phyloP scores from a whole-genome alignment of 2,797 vertebrate genomes.

The Gambusia yucatana region DNA sequence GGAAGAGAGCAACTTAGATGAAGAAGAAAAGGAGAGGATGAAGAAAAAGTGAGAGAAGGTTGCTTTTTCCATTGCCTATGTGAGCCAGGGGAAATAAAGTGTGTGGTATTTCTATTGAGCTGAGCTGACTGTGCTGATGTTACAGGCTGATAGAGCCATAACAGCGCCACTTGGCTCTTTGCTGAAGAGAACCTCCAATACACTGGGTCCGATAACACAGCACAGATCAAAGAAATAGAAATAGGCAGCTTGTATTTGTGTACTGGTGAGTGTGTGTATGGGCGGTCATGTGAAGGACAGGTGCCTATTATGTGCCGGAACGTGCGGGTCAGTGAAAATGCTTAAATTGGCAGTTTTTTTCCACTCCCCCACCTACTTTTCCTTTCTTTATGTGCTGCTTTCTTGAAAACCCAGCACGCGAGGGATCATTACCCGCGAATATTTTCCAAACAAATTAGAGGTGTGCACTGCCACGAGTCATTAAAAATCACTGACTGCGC shows the following conservation, averaged over 20 bases:
- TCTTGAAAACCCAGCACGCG: constrained; percentile 11
- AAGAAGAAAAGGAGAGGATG: constrained; percentile 27
- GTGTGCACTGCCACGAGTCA: constrained; percentile 54
- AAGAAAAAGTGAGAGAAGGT: constrained; percentile 13
- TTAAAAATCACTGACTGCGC: constrained; percentile 68
- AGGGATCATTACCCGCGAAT: constrained; percentile 61
- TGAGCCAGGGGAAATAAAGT: constrained; percentile 37
- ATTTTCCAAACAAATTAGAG: constrained; percentile 62
- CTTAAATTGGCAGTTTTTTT: constrained; percentile 50
- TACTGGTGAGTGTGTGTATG: constrained; percentile 23
- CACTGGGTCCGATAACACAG: constrained; percentile 56
- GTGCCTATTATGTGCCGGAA: constrained; percentile 59
- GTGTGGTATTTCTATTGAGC: constrained; percentile 46
- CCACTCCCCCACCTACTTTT: not conserved
- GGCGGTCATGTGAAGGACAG: constrained; percentile 70
- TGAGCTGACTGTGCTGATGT: constrained; percentile 71
- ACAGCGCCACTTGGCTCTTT: constrained; percentile 57
- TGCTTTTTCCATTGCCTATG: constrained; percentile 21
- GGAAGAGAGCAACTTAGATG: constrained; percentile 31
- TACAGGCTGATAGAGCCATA: constrained; percentile 57
- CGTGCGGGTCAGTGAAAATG: constrained; percentile 63
- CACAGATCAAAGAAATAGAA: constrained; percentile 44
- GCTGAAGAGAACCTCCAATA: constrained; percentile 59
- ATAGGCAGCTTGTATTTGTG: constrained; percentile 13
- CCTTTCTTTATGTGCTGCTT: constrained; percentile 5